phyloP scores from a whole-genome alignment of 2,113 vertebrate genomes.

The Hemicordylus capensis region DNA sequence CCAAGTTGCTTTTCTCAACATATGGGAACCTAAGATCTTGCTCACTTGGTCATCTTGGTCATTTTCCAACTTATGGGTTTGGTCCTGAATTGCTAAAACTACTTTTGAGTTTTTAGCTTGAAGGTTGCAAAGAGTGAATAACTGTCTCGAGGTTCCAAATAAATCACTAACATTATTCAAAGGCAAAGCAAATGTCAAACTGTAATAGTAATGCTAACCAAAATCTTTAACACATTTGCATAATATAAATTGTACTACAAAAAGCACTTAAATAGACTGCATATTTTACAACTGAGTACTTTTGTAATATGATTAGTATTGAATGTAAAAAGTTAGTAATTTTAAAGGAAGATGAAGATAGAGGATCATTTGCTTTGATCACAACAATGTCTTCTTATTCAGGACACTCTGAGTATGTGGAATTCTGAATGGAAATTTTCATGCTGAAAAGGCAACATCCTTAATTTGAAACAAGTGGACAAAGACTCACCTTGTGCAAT shows the following conservation, averaged over 20 bases:
- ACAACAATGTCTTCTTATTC: constrained; percentile 3
- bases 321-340: neutral
- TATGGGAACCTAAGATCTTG: no score
- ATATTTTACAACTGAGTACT: constrained; percentile 4
- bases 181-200: constrained; percentile 23
- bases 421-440: constrained; percentile 31
- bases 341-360: constrained; percentile 1
- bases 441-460: neutral
- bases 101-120: neutral
- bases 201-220: neutral
- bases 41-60: no score
- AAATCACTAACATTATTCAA: constrained; percentile 2
- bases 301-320: constrained; percentile 28
- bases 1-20: no score
- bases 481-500: constrained; percentile 21
- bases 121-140: neutral
- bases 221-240: constrained; percentile 30
- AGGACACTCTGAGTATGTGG: constrained; percentile 41
- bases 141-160: constrained; percentile 20
- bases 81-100: neutral
- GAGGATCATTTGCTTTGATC: constrained; percentile 10
- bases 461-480: constrained; percentile 44
- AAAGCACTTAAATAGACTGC: neutral
- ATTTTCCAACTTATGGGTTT: neutral
- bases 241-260: constrained; percentile 25